phyloP scores from a whole-genome alignment of 2,888 invertebrate species.

The Sisyra terminalis region DNA sequence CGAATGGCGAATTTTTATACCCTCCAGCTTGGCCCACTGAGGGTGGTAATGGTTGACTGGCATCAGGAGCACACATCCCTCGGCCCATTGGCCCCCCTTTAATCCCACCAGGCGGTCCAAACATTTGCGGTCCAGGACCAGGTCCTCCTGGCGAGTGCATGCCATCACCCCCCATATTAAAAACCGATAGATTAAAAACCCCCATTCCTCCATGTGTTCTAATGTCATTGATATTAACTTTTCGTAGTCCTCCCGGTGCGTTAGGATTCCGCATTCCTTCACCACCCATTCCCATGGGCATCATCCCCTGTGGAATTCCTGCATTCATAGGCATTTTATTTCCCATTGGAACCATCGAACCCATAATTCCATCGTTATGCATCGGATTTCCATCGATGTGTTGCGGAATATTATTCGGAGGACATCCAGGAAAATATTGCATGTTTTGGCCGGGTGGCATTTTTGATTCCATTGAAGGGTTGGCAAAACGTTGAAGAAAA shows the following conservation, averaged over 20 bases:
- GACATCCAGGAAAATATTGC: slow-evolving; percentile 55
- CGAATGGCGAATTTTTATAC: slow-evolving; percentile 65
- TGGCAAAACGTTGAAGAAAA: slow-evolving; percentile 75
- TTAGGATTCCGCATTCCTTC: slow-evolving; percentile 26
- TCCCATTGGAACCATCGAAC: slow-evolving; percentile 24
- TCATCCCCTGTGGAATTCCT: slow-evolving; percentile 20
- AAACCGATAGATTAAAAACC: slow-evolving; percentile 25
- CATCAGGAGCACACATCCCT: slow-evolving; percentile 36
- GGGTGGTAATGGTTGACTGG: slow-evolving; percentile 59
- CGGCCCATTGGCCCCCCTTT: slow-evolving; percentile 30
- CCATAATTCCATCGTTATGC: slow-evolving; percentile 22
- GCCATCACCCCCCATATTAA: slow-evolving; percentile 20
- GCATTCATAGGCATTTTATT: slow-evolving; percentile 32
- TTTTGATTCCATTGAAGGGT: slow-evolving; percentile 57
- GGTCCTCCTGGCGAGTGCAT: slow-evolving; percentile 24
- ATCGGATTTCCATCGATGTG: slow-evolving; percentile 26
- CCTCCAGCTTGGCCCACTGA: slow-evolving; percentile 57
- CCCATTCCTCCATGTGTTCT: slow-evolving; percentile 28
- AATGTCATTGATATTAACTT: slow-evolving; percentile 26
- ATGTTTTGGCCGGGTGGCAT: slow-evolving; percentile 49
- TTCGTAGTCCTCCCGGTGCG: slow-evolving; percentile 23
- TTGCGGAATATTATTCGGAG: slow-evolving; percentile 27
- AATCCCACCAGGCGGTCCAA: slow-evolving; percentile 33
- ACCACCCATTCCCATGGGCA: slow-evolving; percentile 24
- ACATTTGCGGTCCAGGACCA: slow-evolving; percentile 37